A percentile compares a stretch with the other conserved stretches of the same genome.
Conservation (phyloP, 2,888 invertebrate species). For the Acrobasis repandana region DNA sequence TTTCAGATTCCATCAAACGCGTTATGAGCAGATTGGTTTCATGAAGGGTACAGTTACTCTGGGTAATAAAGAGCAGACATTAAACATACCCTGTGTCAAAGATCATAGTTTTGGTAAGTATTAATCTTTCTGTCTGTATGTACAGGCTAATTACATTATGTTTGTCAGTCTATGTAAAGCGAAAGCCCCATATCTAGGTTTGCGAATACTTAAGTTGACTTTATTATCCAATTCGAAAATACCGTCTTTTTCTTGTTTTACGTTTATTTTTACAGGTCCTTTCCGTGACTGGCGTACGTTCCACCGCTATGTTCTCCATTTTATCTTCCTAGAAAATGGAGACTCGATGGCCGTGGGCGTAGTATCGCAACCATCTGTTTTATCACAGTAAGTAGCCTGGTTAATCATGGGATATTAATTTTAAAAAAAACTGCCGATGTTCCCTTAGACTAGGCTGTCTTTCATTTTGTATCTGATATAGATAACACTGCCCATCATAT, state of each 20-base stretch:
- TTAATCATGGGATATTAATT: neutral
- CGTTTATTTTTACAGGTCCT: slow-evolving; percentile 58
- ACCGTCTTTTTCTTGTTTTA: too few species aligned
- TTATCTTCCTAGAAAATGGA: slow-evolving; percentile 86
- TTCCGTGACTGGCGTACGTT: slow-evolving; percentile 86
- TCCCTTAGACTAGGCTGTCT: too few species aligned
- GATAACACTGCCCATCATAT: too few species aligned
- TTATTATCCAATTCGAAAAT: too few species aligned
- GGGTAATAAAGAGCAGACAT: slow-evolving; percentile 68
- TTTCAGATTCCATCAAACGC: slow-evolving; percentile 86
- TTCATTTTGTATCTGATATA: too few species aligned
- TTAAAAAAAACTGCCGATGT: too few species aligned
- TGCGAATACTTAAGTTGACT: too few species aligned
- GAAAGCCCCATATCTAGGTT: too few species aligned
- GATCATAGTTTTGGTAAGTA: slow-evolving; percentile 86
- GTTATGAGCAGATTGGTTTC: slow-evolving; percentile 89
- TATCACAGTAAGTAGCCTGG: slow-evolving; percentile 80
- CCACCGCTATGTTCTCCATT: slow-evolving; percentile 88
- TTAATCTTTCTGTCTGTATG: too few species aligned
- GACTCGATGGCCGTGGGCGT: slow-evolving; percentile 85
- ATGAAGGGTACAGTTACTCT: slow-evolving; percentile 81
- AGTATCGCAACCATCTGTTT: slow-evolving; percentile 84
- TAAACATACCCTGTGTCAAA: slow-evolving; percentile 84
- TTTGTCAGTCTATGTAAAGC: too few species aligned
- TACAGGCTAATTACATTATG: too few species aligned